Evolutionary conservation across 2,797 vertebrate genomes (phyloP).

Genomic region (Spheniscus humboldti): DNA sequence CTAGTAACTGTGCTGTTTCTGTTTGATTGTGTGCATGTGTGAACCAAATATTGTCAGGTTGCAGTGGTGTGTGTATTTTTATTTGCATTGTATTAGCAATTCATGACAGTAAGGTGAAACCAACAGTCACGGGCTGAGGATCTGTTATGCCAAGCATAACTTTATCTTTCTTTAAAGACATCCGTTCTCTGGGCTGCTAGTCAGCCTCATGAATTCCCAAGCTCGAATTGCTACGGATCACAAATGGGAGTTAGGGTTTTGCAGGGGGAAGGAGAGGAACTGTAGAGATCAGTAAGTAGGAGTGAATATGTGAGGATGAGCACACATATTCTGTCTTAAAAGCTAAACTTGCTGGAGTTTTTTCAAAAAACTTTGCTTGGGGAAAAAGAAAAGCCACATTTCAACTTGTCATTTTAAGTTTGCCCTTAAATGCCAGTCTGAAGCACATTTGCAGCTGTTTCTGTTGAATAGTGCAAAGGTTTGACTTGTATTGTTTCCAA

Average conservation of each 20-base stretch:
- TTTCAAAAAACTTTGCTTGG: background rate
- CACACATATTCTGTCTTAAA: background rate
- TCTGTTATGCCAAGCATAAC: background rate
- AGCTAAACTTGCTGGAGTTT: background rate
- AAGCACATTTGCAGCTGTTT: background rate
- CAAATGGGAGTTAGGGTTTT: background rate
- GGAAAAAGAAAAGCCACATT: background rate
- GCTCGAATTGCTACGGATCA: background rate
- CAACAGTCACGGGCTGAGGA: background rate
- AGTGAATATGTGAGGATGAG: background rate
- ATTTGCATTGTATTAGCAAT: background rate
- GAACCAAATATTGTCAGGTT: background rate
- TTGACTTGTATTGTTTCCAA: background rate
- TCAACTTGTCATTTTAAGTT: background rate
- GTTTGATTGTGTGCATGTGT: background rate
- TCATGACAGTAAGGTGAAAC: background rate
- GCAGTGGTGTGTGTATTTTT: background rate
- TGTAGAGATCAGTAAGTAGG: background rate
- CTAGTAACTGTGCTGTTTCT: background rate
- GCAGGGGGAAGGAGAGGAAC: background rate
- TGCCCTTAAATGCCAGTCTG: background rate
- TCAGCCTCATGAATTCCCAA: background rate
- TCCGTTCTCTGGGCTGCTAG: background rate
- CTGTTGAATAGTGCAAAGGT: background rate
- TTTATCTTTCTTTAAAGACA: background rate